These are phyloP conservation scores for Tragelaphus buxtoni DNA, from an alignment of 2,113 vertebrate species.

Conservation along the genomic window DNA sequence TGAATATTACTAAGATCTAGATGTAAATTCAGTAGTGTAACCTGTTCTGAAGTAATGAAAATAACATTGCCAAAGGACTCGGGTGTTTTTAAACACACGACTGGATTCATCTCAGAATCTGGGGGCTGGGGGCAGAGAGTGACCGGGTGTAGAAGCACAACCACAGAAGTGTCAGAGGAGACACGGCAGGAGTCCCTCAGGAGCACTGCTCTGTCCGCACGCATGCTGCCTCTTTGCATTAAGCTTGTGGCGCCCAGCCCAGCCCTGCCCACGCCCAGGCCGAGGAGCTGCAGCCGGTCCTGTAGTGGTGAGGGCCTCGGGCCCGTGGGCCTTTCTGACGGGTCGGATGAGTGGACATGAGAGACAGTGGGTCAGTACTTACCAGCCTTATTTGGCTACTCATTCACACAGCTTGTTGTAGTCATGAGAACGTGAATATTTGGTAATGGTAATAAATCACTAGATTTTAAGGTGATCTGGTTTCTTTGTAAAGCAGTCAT, in stretches of 20 bases:
- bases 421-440: neutral
- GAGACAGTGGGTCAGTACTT: neutral
- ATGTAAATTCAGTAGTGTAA: neutral
- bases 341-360: neutral
- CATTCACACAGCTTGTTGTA: neutral
- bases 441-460: neutral
- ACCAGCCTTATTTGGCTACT: neutral
- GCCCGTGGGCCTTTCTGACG: neutral
- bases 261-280: neutral
- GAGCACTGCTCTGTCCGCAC: fast-evolving
- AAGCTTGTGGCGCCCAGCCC: neutral
- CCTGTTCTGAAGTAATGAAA: neutral
- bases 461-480: neutral
- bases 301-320: no score
- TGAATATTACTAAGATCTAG: neutral
- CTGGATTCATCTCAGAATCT: neutral
- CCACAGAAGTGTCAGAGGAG: neutral
- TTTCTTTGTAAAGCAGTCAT: neutral
- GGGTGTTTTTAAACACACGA: neutral
- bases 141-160: fast-evolving
- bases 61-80: neutral
- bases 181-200: no score
- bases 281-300: neutral
- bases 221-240: no score
- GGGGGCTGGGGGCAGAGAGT: neutral